A percentile compares a stretch with the other conserved stretches of the same genome.
Conservation (phyloP, 2,797 vertebrate species). For the Jordanella pulchra region DNA sequence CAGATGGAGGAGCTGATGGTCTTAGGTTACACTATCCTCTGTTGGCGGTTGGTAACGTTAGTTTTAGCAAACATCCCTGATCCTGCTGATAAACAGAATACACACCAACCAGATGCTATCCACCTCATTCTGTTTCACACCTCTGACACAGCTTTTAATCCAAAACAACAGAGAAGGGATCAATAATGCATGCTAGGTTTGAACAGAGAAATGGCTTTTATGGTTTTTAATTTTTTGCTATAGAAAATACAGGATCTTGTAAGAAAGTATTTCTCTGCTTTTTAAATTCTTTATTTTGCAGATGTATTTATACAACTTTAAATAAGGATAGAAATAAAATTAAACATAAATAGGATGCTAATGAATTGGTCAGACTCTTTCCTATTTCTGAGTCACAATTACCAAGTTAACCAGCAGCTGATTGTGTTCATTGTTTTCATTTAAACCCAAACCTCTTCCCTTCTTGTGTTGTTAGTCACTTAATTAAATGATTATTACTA, state of each 20-base stretch:
- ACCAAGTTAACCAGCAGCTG: neutral
- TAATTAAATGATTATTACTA: too few species aligned
- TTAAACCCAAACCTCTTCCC: neutral
- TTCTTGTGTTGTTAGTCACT: too few species aligned
- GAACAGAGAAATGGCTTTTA: neutral
- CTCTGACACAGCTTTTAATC: neutral
- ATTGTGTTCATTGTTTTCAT: neutral
- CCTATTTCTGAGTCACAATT: neutral
- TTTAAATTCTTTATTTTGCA: neutral
- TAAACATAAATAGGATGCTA: neutral
- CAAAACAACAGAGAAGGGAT: neutral
- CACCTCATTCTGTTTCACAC: conserved; percentile 7
- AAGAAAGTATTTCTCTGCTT: neutral
- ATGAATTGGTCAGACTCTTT: neutral
- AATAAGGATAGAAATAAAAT: neutral
- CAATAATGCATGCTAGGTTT: neutral
- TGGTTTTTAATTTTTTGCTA: neutral
- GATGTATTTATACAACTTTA: neutral
- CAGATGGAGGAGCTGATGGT: conserved; percentile 43
- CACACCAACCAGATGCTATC: conserved; percentile 19
- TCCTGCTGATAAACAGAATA: conserved; percentile 48
- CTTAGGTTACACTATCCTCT: conserved; percentile 26
- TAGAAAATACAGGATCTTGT: neutral
- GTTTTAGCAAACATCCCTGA: conserved; percentile 52
- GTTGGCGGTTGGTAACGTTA: conserved; percentile 33